Base-by-base conservation (phyloP, 2,888 invertebrate species). In the Polyommatus icarus region DNA sequence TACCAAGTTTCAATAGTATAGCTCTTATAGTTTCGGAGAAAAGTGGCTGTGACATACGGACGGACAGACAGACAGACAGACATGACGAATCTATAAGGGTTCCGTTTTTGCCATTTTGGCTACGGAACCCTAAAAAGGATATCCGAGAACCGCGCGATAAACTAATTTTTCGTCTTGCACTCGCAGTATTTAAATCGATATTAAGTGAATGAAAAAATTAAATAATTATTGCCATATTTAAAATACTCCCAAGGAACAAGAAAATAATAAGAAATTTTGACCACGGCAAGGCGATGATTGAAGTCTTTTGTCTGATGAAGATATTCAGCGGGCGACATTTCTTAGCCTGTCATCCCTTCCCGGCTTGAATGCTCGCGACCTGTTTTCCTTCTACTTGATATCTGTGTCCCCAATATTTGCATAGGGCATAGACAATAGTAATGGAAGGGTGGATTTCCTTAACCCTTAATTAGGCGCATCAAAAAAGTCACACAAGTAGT, bases 361-460 rank as follows among this genome's bases (percentile, higher is more conserved):
- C n/a, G 24, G 1, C 73, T 46, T 73, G 73, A 73, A 73, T 73
- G 46, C 40, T 24, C 46, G 40, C 20, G 73, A 73, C 73, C 73
- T 73, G 40, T 73, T 73, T 73, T 73, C 46, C 40, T 20, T 46
- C 46, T 73, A 40, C 46, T 73, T 73, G 40, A 73, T 73, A 46
- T 73, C 73, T 46, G 73, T 73, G 46, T 73, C 46, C 73, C 20
- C 46, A 73, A 73, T 36, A 61, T 61, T 61, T 61, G 67, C 67
- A 67, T 67, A 67, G 29, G 67, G 67, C 67, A 15, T 32, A 67
- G 67, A 67, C 67, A 67, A 67, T 67, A 32, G 67, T 32, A 67
- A 67, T 32, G 18, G 29, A 67, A 67, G 67, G 67, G 29, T 67
- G 15, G 29, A 67, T 18, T 67, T 67, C 15, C 29, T 67, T 29